These are phyloP conservation scores for Zonitis immaculata DNA, from an alignment of 2,888 invertebrate genomes.

Conservation along the genomic window DNA sequence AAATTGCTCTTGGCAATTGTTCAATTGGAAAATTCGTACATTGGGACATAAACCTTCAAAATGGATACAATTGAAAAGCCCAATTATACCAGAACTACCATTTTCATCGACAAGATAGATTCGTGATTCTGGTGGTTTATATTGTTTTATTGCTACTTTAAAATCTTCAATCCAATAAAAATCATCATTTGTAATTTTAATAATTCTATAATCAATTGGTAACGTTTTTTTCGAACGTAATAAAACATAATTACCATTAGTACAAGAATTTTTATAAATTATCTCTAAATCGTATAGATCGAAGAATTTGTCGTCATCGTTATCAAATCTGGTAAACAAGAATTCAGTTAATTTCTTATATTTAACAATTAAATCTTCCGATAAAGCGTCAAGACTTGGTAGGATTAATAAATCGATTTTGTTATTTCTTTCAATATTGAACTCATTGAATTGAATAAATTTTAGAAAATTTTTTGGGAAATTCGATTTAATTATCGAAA, in stretches of 20 bases:
- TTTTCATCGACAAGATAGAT: slow-evolving; percentile 20
- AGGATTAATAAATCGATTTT: slow-evolving; percentile 1
- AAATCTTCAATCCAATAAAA: slow-evolving; percentile 20
- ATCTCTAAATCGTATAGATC: slow-evolving; percentile 3
- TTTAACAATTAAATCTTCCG: background rate
- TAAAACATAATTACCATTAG: slow-evolving; percentile 11
- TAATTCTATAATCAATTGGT: slow-evolving; percentile 11
- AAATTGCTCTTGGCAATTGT: slow-evolving; percentile 23
- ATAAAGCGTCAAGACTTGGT: background rate
- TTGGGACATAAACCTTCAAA: slow-evolving; percentile 13
- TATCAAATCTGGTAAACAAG: slow-evolving; percentile 9
- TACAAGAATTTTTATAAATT: slow-evolving; percentile 10
- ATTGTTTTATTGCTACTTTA: slow-evolving; percentile 11
- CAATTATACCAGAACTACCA: slow-evolving; percentile 27
- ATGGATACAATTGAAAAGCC: slow-evolving; percentile 25
- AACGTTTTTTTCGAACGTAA: slow-evolving; percentile 5
- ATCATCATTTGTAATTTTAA: slow-evolving; percentile 11
- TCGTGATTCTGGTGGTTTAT: background rate
- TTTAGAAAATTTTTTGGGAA: background rate
- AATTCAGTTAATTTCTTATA: slow-evolving; percentile 1
- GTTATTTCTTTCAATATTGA: background rate
- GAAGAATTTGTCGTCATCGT: background rate
- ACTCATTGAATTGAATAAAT: background rate
- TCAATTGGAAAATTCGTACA: slow-evolving; percentile 24
- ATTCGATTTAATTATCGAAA: slow-evolving; percentile 3